Percentiles rank a stretch among this genome's conserved stretches.
phyloP scores from a whole-genome alignment of 2,113 vertebrate genomes.

The Noctilio leporinus region DNA sequence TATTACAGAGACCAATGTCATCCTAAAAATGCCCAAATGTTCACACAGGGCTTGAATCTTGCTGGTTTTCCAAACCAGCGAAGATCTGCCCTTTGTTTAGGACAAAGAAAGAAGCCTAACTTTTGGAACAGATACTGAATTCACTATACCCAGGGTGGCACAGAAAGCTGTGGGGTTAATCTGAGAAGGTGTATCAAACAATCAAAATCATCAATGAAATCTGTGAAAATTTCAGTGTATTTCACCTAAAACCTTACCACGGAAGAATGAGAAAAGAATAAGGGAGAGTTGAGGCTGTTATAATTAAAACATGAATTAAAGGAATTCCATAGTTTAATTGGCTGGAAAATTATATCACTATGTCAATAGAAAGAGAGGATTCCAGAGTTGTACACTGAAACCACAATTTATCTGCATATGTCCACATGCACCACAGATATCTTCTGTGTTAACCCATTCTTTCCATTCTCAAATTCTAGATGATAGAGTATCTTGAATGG shows the following conservation, averaged over 20 bases:
- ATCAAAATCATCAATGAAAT: neutral
- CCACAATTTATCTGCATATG: accelerated
- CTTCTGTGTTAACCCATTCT: neutral
- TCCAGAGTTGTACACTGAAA: neutral
- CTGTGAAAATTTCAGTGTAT: constrained; percentile 7
- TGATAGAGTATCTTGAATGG: neutral
- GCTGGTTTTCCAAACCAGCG: neutral
- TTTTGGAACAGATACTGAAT: constrained; percentile 26
- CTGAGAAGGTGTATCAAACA: neutral
- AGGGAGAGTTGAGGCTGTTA: neutral
- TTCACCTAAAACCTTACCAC: constrained; percentile 31
- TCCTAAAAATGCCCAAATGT: constrained; percentile 10
- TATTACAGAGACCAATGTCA: accelerated
- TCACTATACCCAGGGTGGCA: accelerated
- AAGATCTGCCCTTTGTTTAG: constrained; percentile 37
- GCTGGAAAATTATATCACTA: constrained; percentile 23
- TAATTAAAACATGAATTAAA: constrained; percentile 23
- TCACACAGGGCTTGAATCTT: neutral
- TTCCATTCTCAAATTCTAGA: neutral
- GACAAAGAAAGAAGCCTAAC: constrained; percentile 54
- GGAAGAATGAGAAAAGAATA: neutral
- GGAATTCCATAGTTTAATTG: neutral
- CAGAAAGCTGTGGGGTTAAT: neutral
- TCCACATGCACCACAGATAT: neutral
- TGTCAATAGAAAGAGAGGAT: neutral